phyloP scores from a whole-genome alignment of 2,113 vertebrate species.

The Macaca fascicularis region T2T-MFA8v1.1 NC_088389.1:112945501-112946000 shows the following conservation, averaged over 20 bases:
- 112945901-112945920: slow-evolving; percentile 23
- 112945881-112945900: not conserved
- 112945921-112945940: not conserved
- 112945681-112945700: not conserved
- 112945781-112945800: not conserved
- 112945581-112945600: too few relatives aligned
- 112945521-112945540: not conserved
- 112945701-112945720: not conserved
- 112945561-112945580: too few relatives aligned
- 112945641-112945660: not conserved
- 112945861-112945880: not conserved
- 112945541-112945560: too few relatives aligned
- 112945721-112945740: not conserved
- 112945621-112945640: not conserved
- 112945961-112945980: not conserved
- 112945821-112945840: not conserved
- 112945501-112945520: not conserved
- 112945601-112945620: too few relatives aligned
- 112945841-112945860: not conserved
- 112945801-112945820: slow-evolving; percentile 23
- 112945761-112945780: not conserved
- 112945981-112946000: not conserved
- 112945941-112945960: not conserved
- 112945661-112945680: not conserved
- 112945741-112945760: slow-evolving; percentile 3